These are phyloP conservation scores for Paratilapia polleni DNA, from an alignment of 2,113 vertebrate genomes.

Conservation along the genomic window DNA sequence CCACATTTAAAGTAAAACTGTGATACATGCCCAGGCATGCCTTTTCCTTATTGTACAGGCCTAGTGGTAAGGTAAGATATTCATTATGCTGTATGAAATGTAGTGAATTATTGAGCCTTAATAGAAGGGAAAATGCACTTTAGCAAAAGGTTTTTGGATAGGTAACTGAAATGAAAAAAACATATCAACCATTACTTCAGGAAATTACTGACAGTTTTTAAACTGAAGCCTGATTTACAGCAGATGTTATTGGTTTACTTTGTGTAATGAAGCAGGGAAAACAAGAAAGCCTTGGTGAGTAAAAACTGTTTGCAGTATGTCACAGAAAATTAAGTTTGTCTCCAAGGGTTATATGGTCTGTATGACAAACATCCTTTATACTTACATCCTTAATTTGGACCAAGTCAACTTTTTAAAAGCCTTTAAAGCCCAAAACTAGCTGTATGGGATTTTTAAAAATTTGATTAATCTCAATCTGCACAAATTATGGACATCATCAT, in stretches of 20 bases:
- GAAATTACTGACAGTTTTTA: constrained; percentile 10
- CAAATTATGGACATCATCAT: neutral
- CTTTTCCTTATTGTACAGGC: neutral
- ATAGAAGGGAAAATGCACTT: neutral
- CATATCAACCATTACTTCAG: neutral
- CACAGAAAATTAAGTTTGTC: constrained; percentile 1
- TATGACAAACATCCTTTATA: neutral
- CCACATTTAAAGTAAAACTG: no score
- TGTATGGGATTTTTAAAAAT: neutral
- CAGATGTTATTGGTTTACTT: constrained; percentile 8
- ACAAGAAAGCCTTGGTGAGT: neutral
- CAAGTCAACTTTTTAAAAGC: neutral
- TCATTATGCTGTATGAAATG: neutral
- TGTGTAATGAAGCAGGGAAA: neutral
- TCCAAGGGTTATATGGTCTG: neutral
- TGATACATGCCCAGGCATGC: no score
- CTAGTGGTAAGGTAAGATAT: neutral
- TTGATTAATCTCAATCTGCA: neutral
- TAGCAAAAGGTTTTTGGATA: no score
- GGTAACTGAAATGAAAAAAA: neutral
- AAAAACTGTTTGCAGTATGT: neutral
- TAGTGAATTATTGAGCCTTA: neutral
- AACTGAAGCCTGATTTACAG: neutral
- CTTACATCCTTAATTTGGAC: neutral
- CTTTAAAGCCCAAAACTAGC: neutral